Percentiles rank a stretch among this genome's conserved stretches.
Evolutionary conservation across 2,113 vertebrate genomes (phyloP).

Genomic region (Oceanites oceanicus): DNA sequence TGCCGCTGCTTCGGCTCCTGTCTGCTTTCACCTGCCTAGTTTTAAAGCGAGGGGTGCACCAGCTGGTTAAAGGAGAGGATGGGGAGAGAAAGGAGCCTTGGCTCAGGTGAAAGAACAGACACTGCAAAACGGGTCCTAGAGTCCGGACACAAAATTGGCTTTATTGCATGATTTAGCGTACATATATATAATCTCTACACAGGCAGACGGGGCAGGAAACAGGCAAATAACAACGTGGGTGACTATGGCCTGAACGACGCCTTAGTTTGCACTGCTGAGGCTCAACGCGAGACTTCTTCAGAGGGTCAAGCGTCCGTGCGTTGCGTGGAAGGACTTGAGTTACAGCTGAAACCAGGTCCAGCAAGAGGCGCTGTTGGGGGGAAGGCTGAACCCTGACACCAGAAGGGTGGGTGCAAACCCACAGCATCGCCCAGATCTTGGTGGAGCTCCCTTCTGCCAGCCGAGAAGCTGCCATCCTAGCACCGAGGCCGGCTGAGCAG

Average conservation of each 20-base stretch:
- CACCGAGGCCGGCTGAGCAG: background rate
- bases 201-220: background rate
- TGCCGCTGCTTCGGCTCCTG: background rate
- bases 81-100: background rate
- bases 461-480: background rate
- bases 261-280: background rate
- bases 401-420: background rate
- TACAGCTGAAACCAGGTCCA: background rate
- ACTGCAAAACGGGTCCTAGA: background rate
- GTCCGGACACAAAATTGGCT: background rate
- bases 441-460: background rate
- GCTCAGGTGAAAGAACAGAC: accelerated
- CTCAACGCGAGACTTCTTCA: background rate
- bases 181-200: background rate
- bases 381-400: background rate
- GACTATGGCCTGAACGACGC: background rate
- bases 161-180: conserved; percentile 41
- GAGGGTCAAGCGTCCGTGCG: accelerated
- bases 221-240: background rate
- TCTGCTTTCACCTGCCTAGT: background rate
- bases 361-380: background rate
- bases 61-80: background rate
- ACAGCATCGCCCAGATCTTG: too few species aligned
- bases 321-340: background rate
- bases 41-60: background rate